These are phyloP conservation scores for Drosophila peninsularis DNA, from an alignment of 2,888 invertebrate genomes.

Conservation along the genomic window DNA sequence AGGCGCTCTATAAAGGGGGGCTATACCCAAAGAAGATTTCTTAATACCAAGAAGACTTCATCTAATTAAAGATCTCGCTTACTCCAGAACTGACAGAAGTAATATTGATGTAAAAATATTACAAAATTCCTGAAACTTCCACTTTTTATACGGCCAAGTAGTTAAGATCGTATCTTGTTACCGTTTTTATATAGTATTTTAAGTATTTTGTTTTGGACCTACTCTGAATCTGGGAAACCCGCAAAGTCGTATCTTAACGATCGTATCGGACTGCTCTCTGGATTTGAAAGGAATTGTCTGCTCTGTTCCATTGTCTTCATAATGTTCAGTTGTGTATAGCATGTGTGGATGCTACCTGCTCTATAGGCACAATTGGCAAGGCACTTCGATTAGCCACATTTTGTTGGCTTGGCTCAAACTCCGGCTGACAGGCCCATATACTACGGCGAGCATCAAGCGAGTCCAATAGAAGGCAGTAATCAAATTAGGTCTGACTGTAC, in stretches of 20 bases:
- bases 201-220: background rate
- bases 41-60: too few relatives aligned
- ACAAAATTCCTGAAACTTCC: background rate
- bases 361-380: conserved; percentile 1
- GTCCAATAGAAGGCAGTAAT: conserved; percentile 38
- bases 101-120: background rate
- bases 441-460: conserved; percentile 28
- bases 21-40: too few relatives aligned
- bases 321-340: conserved; percentile 39
- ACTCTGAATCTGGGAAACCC: background rate
- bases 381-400: too few relatives aligned
- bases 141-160: background rate
- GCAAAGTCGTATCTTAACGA: conserved; percentile 23
- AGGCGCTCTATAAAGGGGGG: too few relatives aligned
- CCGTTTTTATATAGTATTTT: background rate
- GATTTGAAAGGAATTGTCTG: conserved; percentile 44
- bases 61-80: too few relatives aligned
- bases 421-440: conserved; percentile 49
- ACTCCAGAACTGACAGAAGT: background rate
- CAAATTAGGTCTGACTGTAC: conserved; percentile 65
- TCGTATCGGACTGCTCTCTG: conserved; percentile 21
- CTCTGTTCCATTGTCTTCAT: conserved; percentile 33
- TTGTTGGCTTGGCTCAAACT: conserved; percentile 33
- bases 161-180: conserved; percentile 26
- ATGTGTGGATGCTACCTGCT: conserved; percentile 37